Conservation (phyloP, 2,113 vertebrate species). For the Uria aalge region DNA sequence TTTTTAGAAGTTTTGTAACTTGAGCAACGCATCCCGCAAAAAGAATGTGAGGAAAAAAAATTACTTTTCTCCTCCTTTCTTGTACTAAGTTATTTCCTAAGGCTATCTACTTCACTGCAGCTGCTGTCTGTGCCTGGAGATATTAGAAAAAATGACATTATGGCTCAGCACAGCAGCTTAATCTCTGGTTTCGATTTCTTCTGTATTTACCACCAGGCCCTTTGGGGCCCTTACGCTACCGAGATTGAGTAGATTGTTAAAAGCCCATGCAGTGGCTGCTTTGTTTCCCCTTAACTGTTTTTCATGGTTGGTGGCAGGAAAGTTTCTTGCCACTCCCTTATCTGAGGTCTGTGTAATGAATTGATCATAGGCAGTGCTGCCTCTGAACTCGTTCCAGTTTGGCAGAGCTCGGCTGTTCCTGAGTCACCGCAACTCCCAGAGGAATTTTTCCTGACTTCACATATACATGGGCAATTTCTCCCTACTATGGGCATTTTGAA, state of each 20-base stretch:
- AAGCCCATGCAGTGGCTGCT: not conserved
- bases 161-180: not conserved
- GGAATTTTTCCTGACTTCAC: not conserved
- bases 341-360: constrained; percentile 35
- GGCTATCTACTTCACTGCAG: constrained; percentile 16
- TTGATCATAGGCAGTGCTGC: not conserved
- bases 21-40: not conserved
- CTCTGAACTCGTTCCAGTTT: constrained; percentile 51
- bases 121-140: not conserved
- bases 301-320: constrained; percentile 45
- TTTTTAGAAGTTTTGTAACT: not conserved
- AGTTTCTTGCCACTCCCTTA: constrained; percentile 45
- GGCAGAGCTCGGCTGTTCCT: not conserved
- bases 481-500: not conserved
- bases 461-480: not conserved
- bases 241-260: not conserved
- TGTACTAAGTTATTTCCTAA: constrained; percentile 18
- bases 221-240: not conserved
- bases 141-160: not conserved
- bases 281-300: not conserved
- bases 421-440: not conserved
- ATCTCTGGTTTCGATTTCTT: not conserved
- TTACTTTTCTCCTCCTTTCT: not conserved
- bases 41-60: constrained; percentile 7
- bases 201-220: not conserved